Evolutionary conservation across 2,888 invertebrate genomes (phyloP).

Genomic region (Quadroppia sp.): DNA sequence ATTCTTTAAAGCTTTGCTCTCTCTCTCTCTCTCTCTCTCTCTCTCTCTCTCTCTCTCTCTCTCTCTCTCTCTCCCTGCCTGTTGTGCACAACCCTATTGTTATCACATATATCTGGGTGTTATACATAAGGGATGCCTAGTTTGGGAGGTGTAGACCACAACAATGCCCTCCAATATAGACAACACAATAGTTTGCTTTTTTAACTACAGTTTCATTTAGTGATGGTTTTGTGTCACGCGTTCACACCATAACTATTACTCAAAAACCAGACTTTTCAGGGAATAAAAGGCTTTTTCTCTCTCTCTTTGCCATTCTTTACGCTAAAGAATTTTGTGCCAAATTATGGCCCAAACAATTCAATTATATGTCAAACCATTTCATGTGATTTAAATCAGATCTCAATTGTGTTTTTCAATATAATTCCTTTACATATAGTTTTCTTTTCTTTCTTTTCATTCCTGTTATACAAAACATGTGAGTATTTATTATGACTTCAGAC

Average conservation of each 20-base stretch:
- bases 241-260: slow-evolving; percentile 12
- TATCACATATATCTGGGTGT: slow-evolving; percentile 7
- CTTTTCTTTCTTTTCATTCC: neutral
- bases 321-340: neutral
- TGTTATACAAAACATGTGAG: neutral
- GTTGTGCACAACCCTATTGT: slow-evolving; percentile 7
- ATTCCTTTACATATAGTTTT: neutral
- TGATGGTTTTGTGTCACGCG: slow-evolving; percentile 17
- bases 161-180: neutral
- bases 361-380: neutral
- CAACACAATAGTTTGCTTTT: slow-evolving; percentile 8
- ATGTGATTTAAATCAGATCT: neutral
- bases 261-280: neutral
- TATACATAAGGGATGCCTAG: slow-evolving; percentile 18
- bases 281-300: neutral
- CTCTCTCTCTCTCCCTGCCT: too few relatives aligned
- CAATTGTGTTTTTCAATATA: neutral
- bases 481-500: too few relatives aligned
- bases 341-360: neutral
- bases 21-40: neutral
- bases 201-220: neutral
- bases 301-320: too few relatives aligned
- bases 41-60: too few relatives aligned
- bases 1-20: neutral
- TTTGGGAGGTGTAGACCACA: slow-evolving; percentile 3